These are phyloP conservation scores for Limnothrissa miodon DNA, from an alignment of 2,113 vertebrate genomes.

Conservation along the genomic window DNA sequence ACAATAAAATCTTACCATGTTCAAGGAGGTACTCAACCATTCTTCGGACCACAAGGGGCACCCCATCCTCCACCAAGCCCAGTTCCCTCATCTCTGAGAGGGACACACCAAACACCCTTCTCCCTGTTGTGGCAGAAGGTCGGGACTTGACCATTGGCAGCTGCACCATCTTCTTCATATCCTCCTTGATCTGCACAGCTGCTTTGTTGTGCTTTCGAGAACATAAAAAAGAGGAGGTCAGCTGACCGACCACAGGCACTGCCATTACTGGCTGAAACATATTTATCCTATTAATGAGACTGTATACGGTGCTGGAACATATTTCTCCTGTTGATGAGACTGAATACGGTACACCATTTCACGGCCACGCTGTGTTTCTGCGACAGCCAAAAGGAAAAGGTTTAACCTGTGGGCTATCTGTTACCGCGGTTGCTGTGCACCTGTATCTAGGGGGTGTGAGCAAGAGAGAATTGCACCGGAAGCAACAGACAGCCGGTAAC, in stretches of 20 bases:
- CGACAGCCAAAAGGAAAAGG: constrained; percentile 36
- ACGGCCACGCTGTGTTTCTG: constrained; percentile 18
- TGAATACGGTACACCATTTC: not conserved
- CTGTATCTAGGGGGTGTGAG: constrained; percentile 50
- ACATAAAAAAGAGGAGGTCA: constrained; percentile 58
- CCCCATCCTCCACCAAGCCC: constrained; percentile 75
- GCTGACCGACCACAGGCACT: constrained; percentile 51
- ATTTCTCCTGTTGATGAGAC: not conserved
- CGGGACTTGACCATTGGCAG: constrained; percentile 70
- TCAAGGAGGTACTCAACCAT: constrained; percentile 80
- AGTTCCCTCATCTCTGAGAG: constrained; percentile 74
- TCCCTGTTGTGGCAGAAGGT: constrained; percentile 23
- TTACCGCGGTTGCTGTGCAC: constrained; percentile 69
- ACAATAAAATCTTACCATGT: constrained; percentile 72
- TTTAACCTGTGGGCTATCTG: constrained; percentile 33
- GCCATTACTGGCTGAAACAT: constrained; percentile 22
- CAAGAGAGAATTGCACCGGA: constrained; percentile 22
- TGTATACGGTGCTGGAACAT: constrained; percentile 20
- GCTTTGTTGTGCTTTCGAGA: constrained; percentile 83
- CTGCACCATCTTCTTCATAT: constrained; percentile 84
- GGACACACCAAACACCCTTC: constrained; percentile 75
- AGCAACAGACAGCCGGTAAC: not conserved
- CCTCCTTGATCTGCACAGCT: constrained; percentile 80
- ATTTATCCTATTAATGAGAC: not conserved
- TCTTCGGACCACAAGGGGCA: constrained; percentile 76